Evolutionary conservation across 2,113 vertebrate genomes (phyloP), one percentile per base, ranked within the genome.

Genomic region (Himantopus leucocephalus): DNA sequence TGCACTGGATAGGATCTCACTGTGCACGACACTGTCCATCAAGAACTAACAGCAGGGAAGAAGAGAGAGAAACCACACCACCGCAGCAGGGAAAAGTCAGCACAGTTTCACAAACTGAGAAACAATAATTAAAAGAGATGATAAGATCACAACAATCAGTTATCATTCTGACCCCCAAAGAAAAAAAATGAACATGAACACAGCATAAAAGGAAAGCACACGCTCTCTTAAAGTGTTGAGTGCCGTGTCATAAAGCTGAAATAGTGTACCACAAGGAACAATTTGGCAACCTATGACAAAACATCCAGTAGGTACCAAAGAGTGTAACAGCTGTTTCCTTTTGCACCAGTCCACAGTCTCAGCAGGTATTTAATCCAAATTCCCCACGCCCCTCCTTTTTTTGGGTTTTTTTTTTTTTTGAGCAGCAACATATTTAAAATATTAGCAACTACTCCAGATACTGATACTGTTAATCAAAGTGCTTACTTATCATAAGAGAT

Each of bases 311-410:
- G 14, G 14, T 70, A 35, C 66, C 12, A 10, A 41, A 79, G 45
- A 94, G 81, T 1, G 10, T 30, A 94, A 80, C 88, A 95, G 87
- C 70, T 95, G 82, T 53, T 93, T 77, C 41, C 39, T 68, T 94
- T 55, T 72, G 88, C 32, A 91, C 26, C 32, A 60, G 48, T 45
- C 37, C 67, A 70, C 19, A 72, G 30, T 32, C 47, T 60, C 73
- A 76, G 17, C 53, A 89, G 62, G 37, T 80, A 95, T 43, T 89
- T 91, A 15, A 76, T 34, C 27, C 52, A 93, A 95, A 93, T n/a
- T 78, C 55, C 15, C 8, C 7, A 4, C 15, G 5, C 3, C 10
- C 12, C 5, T 6, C 2, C 16, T 1, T n/a, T 26, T 30, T 58
- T 35, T 35, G 7, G 35, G n/a, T n/a, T n/a, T n/a, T n/a, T 39